Evolutionary conservation across 1,140 invertebrate genomes (phyloP), one percentile per base, ranked within the genome.

Genomic region (Papilio polyxenes): DNA sequence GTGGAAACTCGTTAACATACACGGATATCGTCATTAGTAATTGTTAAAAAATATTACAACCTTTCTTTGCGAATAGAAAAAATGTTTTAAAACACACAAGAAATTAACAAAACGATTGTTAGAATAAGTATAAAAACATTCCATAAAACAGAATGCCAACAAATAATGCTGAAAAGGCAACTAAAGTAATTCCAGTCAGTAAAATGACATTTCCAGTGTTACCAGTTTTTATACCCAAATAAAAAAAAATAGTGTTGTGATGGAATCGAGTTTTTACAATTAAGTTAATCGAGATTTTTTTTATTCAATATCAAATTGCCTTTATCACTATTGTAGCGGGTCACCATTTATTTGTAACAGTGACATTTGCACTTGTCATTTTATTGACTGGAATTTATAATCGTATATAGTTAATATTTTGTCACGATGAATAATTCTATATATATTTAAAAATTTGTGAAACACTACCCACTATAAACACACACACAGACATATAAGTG

Each of bases 61-160:
- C 85, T 85, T 86, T 76, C 69, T 82, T 85, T 85, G 75, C 82
- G 10, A 82, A 78, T 83, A 85, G 81, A 49, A 83, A 76, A 83
- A 81, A 78, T 81, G 53, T 75, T 80, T 83, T 49, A 0, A 83
- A 82, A 75, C 37, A 69, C 82, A 78, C 76, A 62, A 69, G 76
- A 76, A 77, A 77, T 10, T 1, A 77, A 77, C 44, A 23, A 51
- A 77, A 77, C 75, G 9, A 56, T 77, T 77, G 49, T 77, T 77
- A 79, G 23, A 59, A n/a, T 44, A 79, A 80, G 40, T 11, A 59
- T 15, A 56, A 56, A 11, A 80, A 79, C 77, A 79, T 79, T 79
- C 77, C 77, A 10, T 62, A 44, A 65, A 80, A 80, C 56, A 49
- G 78, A 80, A 69, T 79, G 76, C 56, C 31, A 37, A 79, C 23